These are phyloP conservation scores for Myotis vivesi DNA, from an alignment of 2,797 vertebrate genomes.

Conservation along the genomic window DNA sequence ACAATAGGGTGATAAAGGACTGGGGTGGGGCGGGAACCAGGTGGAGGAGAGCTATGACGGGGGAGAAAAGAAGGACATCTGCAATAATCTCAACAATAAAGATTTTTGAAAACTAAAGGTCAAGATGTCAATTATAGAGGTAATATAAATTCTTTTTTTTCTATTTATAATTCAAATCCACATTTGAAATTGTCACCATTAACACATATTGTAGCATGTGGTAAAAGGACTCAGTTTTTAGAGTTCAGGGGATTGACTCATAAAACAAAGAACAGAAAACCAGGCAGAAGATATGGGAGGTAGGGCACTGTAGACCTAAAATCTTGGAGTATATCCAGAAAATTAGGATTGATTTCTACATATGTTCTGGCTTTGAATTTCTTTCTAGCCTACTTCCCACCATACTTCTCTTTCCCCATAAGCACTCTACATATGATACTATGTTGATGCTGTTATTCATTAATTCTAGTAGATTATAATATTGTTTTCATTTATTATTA, in stretches of 20 bases:
- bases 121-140: conserved; percentile 74
- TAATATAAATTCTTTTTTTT: conserved; percentile 67
- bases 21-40: too few relatives aligned
- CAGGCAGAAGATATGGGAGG: not conserved
- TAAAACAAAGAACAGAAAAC: conserved; percentile 31
- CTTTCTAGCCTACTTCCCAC: not conserved
- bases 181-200: not conserved
- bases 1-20: too few relatives aligned
- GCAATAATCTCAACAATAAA: too few relatives aligned
- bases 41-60: too few relatives aligned
- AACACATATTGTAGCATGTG: not conserved
- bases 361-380: not conserved
- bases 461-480: not conserved
- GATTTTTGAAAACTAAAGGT: conserved; percentile 58
- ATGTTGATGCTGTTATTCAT: not conserved
- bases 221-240: conserved; percentile 14
- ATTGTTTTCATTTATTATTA: not conserved
- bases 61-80: too few relatives aligned
- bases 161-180: conserved; percentile 66
- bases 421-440: not conserved
- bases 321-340: not conserved
- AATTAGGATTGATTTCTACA: not conserved
- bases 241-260: not conserved
- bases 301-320: not conserved
- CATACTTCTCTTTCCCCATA: not conserved